Evolutionary conservation across 2,888 invertebrate species (phyloP), one percentile per base, ranked within the genome.

Genomic region (Cosmopolites sordidus): DNA sequence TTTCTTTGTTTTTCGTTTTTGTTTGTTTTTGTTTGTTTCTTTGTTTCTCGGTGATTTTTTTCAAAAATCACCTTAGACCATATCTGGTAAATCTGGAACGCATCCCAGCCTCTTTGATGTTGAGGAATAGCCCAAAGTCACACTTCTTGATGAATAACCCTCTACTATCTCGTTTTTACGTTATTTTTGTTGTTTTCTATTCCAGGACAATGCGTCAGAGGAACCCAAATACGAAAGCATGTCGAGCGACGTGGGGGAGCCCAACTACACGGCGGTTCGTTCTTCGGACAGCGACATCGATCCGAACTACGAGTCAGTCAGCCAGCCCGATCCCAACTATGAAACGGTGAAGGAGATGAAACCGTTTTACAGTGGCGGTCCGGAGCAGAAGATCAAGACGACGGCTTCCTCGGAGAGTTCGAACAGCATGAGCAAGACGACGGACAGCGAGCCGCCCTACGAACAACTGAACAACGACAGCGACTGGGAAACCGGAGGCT

Each of bases 291-390:
- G 87, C 66, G 89, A 89, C 69, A 84, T 84, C 0, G 89, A 85
- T 68, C 73, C 74, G 17, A 85, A 85, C 68, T 86, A 86, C 63
- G 85, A 86, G 64, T 83, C 83, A 1, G 84, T 86, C 0, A 77
- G 78, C 47, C 82, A 82, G 43, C 78, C 78, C 42, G 85, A 89
- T 76, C 88, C 89, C 0, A 89, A 89, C 69, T 90, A 90, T 65
- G 89, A 90, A 69, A 89, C 87, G 60, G 88, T 90, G 0, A 86
- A 85, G 61, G 88, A 87, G 72, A 78, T 83, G 64, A 85, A 84
- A 45, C 61, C 62, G 3, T 62, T 62, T 39, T 64, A 61, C 51
- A 69, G 64, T 8, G 50, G 62, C 29, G n/a, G n/a, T n/a, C 63
- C 66, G 1, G 67, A 66, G 51, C 68, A 69, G 44, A 67, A 65